A percentile compares a stretch with the other conserved stretches of the same genome.
These are phyloP conservation scores for Psilopsiagon aymara DNA, from an alignment of 2,113 vertebrate species.

Conservation along the genomic window DNA sequence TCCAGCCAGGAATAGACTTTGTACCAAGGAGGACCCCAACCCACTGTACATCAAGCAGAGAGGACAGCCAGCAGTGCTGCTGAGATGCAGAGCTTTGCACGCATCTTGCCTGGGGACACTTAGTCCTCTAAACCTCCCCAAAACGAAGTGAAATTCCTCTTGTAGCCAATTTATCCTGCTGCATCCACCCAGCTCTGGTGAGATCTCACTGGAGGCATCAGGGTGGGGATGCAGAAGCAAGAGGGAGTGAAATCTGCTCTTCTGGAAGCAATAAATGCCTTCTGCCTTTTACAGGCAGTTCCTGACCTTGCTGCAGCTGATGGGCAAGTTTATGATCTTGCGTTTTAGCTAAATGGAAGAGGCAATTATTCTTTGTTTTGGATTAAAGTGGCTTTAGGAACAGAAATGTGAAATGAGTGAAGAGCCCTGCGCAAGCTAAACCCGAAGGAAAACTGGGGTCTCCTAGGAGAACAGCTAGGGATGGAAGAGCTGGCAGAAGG, in stretches of 20 bases:
- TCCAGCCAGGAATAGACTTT: background rate
- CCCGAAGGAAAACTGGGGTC: background rate
- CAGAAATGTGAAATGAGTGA: background rate
- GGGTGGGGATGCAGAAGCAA: constrained; percentile 31
- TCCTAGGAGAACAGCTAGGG: background rate
- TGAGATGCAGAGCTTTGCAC: background rate
- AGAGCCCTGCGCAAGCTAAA: background rate
- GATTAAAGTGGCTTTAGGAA: constrained; percentile 6
- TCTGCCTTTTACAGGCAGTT: constrained; percentile 26
- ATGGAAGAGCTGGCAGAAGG: background rate
- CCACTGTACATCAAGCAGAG: background rate
- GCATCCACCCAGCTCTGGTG: constrained; percentile 18
- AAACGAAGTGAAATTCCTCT: background rate
- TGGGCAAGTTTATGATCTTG: constrained; percentile 48
- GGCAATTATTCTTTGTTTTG: constrained; percentile 34
- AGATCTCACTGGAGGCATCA: constrained; percentile 37
- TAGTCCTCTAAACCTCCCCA: no score
- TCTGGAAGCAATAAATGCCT: constrained; percentile 60
- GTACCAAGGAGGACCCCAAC: background rate
- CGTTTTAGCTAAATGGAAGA: constrained; percentile 42
- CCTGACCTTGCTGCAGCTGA: constrained; percentile 33
- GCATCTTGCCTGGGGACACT: background rate
- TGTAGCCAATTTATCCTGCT: background rate
- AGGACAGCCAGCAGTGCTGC: background rate
- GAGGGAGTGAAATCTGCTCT: constrained; percentile 12